These are phyloP conservation scores for Harlomillsia oculata DNA, from an alignment of 1,140 invertebrate genomes.

Conservation along the genomic window DNA sequence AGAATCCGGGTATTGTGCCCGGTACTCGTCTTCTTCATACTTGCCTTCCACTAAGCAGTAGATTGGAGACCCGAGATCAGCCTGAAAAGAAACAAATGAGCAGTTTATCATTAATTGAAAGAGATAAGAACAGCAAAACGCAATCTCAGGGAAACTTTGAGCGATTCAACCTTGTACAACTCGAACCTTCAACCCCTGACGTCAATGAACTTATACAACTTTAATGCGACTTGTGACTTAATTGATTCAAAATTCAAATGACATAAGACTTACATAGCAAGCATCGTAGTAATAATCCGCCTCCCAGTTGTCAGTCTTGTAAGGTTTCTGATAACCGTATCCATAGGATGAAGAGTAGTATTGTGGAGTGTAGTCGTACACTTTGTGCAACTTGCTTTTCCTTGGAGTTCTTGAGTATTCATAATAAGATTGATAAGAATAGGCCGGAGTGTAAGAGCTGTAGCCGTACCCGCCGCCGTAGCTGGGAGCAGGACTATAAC, in stretches of 20 bases:
- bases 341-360: constrained; percentile 10
- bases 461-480: constrained; percentile 8
- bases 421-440: constrained; percentile 23
- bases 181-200: too few species aligned
- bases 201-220: too few species aligned
- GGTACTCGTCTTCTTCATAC: constrained; percentile 20
- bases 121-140: too few species aligned
- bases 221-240: too few species aligned
- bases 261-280: constrained; percentile 31
- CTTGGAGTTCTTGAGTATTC: constrained; percentile 28
- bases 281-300: constrained; percentile 35
- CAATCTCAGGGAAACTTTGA: too few species aligned
- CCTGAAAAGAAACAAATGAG: constrained; percentile 22
- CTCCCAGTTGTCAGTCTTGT: constrained; percentile 27
- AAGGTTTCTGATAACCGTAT: constrained; percentile 10
- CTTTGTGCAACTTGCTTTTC: constrained; percentile 28
- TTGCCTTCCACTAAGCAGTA: constrained; percentile 28
- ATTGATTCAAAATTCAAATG: too few species aligned
- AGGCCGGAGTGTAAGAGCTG: constrained; percentile 14
- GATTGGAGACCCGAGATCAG: constrained; percentile 31
- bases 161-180: too few species aligned
- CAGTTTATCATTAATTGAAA: background rate
- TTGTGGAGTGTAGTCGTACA: constrained; percentile 19
- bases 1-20: constrained; percentile 17
- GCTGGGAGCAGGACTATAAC: background rate